phyloP scores from a whole-genome alignment of 2,797 vertebrate genomes.

The Gymnoscopelus braueri region DNA sequence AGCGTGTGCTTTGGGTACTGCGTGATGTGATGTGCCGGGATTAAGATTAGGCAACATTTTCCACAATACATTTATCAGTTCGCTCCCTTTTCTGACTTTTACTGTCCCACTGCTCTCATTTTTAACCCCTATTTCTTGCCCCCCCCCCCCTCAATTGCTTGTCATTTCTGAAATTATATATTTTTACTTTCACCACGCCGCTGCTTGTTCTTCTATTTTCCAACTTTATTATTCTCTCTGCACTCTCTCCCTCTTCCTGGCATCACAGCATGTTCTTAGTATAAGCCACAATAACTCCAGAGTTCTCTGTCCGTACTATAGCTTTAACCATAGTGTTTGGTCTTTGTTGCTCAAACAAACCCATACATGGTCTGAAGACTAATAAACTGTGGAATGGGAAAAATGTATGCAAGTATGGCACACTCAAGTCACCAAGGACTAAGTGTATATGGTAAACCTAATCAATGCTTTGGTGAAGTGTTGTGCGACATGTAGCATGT shows the following conservation, averaged over 20 bases:
- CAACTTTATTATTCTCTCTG: slow-evolving; percentile 14
- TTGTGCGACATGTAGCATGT: too few species aligned
- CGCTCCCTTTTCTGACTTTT: slow-evolving; percentile 43
- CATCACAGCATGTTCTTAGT: slow-evolving; percentile 14
- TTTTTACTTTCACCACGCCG: not conserved
- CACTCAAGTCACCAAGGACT: not conserved
- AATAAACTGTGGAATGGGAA: slow-evolving; percentile 9
- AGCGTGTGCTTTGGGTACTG: slow-evolving; percentile 17
- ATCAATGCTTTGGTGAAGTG: too few species aligned
- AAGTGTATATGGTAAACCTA: too few species aligned
- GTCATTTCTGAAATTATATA: not conserved
- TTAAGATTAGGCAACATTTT: slow-evolving; percentile 60
- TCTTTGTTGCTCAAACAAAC: slow-evolving; percentile 32
- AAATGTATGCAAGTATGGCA: not conserved
- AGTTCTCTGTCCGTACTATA: slow-evolving; percentile 15
- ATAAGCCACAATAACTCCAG: slow-evolving; percentile 33
- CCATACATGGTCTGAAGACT: slow-evolving; percentile 25
- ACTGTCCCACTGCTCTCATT: slow-evolving; percentile 40
- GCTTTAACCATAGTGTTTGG: slow-evolving; percentile 7
- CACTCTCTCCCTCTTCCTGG: slow-evolving; percentile 33
- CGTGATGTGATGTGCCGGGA: slow-evolving; percentile 55
- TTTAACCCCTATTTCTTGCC: slow-evolving; percentile 24
- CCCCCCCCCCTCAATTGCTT: slow-evolving; percentile 29
- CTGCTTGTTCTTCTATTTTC: not conserved
- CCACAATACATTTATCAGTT: slow-evolving; percentile 57